Evolutionary conservation across 2,113 vertebrate genomes (phyloP).

Genomic region (Melanerpes aurifrons): DNA sequence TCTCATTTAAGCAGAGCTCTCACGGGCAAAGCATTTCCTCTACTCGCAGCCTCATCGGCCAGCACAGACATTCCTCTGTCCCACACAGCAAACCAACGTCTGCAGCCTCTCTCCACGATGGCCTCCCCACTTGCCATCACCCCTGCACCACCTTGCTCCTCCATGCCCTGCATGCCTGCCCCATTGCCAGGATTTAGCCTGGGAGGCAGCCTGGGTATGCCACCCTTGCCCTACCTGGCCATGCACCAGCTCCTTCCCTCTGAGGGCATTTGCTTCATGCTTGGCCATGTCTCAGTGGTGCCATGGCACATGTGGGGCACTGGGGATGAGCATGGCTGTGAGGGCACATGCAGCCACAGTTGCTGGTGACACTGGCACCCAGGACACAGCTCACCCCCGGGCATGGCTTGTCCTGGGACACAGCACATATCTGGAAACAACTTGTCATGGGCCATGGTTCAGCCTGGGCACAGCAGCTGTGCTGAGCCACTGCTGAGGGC

Average conservation of each 20-base stretch:
- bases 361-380: not conserved
- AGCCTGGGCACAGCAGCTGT: not conserved
- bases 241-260: rapidly evolving
- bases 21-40: slow-evolving; percentile 67
- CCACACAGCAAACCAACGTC: slow-evolving; percentile 3
- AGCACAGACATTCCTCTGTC: slow-evolving; percentile 66
- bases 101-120: not conserved
- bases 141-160: rapidly evolving
- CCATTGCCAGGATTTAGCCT: not conserved
- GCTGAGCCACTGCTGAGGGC: not conserved
- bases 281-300: rapidly evolving
- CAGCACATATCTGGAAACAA: not conserved
- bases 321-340: rapidly evolving
- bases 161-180: rapidly evolving
- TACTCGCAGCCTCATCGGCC: not conserved
- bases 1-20: slow-evolving; percentile 25
- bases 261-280: rapidly evolving
- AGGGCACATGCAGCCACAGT: rapidly evolving
- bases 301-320: not conserved
- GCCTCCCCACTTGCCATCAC: not conserved
- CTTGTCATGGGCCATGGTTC: not conserved
- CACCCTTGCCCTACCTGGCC: not conserved
- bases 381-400: too few relatives aligned
- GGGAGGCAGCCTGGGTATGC: not conserved
- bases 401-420: not conserved